Evolutionary conservation across 2,888 invertebrate species (phyloP), one percentile per base, ranked within the genome.

Genomic region (Pterostichus madidus): DNA sequence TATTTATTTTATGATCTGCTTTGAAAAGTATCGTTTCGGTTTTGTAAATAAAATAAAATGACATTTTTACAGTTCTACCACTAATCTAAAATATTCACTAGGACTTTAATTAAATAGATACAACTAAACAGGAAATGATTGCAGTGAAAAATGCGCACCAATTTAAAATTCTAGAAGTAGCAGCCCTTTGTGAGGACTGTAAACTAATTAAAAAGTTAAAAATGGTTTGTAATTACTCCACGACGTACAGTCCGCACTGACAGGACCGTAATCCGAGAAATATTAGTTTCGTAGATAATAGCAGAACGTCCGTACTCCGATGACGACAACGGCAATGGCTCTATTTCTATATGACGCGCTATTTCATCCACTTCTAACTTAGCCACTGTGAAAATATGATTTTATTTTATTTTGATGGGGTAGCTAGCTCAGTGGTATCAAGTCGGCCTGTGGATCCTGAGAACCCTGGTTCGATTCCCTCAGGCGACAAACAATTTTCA

Each of bases 141-240:
- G 75, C 75, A 32, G 49, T 75, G 75, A 75, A 75, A 75, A 75
- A 75, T 75, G 75, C 52, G 24, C 75, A 13, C 31, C 75, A 75
- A 75, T 75, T 75, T 75, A 75, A 75, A 75, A 75, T 75, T 64
- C 32, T n/a, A 31, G 32, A 8, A 2, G 32, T 35, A 2, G 49
- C 13, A n/a, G 52, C 31, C 2, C 17, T n/a, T 13, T 15, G 52
- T 31, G 31, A 52, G n/a, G 7, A 8, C 52, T 75, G 75, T 52
- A 75, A 75, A 75, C 75, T 75, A 75, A 75, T 75, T 75, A 75
- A 75, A 75, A 75, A 75, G 75, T 75, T 75, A 75, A 75, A 75
- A 75, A 75, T 75, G 52, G 52, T 13, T 13, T 75, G 75, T 52
- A 75, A 75, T 75, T 75, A 75, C 32, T 75, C 31, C 15, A 5